Conservation (phyloP, 2,113 vertebrate genomes). For the Trematomus loennbergii region DNA sequence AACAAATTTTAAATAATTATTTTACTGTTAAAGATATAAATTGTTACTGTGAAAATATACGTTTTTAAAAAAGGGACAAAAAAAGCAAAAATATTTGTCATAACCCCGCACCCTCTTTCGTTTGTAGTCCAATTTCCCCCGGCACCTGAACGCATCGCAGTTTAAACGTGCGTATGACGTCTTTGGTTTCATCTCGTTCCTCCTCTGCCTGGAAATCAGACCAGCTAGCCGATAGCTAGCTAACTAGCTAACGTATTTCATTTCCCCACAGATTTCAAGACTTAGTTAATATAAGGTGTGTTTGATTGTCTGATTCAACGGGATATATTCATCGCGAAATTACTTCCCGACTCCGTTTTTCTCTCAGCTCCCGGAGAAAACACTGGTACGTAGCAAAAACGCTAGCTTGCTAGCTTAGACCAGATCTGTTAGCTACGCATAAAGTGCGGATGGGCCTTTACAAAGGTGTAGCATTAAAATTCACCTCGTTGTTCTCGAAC, state of each 20-base stretch:
- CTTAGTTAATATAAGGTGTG: accelerated
- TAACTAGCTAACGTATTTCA: not conserved
- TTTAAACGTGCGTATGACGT: slow-evolving; percentile 47
- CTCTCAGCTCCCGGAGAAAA: slow-evolving; percentile 38
- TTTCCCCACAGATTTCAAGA: not conserved
- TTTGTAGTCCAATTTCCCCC: not conserved
- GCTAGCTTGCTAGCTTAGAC: slow-evolving; percentile 48
- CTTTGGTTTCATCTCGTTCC: slow-evolving; percentile 31
- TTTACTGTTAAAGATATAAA: too few species aligned
- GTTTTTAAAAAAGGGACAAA: too few species aligned
- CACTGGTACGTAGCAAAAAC: slow-evolving; percentile 62
- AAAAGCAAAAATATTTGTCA: too few species aligned
- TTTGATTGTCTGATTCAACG: not conserved
- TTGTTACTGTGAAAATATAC: too few species aligned
- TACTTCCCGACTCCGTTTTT: not conserved
- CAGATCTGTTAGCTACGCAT: slow-evolving; percentile 26
- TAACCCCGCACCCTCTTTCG: too few species aligned
- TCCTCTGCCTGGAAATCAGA: slow-evolving; percentile 8
- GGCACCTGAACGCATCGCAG: slow-evolving; percentile 13
- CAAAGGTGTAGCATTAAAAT: not conserved
- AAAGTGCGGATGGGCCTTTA: slow-evolving; percentile 41
- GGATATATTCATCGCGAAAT: not conserved
- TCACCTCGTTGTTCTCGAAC: accelerated
- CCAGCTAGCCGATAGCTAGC: slow-evolving; percentile 38
- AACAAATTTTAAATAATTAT: too few species aligned